Evolutionary conservation across 2,888 invertebrate genomes (phyloP).

Genomic region (Ferrisia virgata): DNA sequence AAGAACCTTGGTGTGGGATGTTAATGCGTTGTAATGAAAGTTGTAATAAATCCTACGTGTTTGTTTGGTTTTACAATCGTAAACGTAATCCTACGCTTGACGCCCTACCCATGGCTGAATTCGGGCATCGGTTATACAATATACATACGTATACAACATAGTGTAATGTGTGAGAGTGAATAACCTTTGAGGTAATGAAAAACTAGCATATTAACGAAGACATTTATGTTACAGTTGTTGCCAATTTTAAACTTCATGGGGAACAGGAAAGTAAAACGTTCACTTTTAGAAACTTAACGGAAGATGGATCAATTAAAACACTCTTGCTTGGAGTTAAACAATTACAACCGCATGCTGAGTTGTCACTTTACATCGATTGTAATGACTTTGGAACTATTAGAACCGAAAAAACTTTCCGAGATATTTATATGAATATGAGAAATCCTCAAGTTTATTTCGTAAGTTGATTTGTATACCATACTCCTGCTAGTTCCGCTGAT

Average conservation of each 20-base stretch:
- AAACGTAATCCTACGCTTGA: slow-evolving; percentile 5
- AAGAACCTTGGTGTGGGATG: background rate
- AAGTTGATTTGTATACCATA: slow-evolving; percentile 52
- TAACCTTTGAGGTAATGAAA: background rate
- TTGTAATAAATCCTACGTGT: slow-evolving; percentile 18
- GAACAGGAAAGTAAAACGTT: slow-evolving; percentile 61
- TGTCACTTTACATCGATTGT: slow-evolving; percentile 67
- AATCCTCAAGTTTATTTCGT: slow-evolving; percentile 60
- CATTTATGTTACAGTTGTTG: slow-evolving; percentile 32
- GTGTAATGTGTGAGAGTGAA: background rate
- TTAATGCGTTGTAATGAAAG: background rate
- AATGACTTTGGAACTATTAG: slow-evolving; percentile 63
- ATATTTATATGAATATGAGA: slow-evolving; percentile 60
- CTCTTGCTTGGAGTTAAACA: slow-evolving; percentile 60
- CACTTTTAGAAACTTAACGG: slow-evolving; percentile 60
- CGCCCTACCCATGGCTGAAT: background rate
- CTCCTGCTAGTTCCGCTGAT: background rate
- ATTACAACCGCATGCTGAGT: slow-evolving; percentile 59
- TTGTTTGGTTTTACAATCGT: background rate
- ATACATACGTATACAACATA: no score
- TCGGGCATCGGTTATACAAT: background rate
- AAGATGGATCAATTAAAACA: slow-evolving; percentile 59
- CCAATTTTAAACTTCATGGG: slow-evolving; percentile 49
- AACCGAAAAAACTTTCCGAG: slow-evolving; percentile 60
- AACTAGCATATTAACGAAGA: background rate